Base-by-base conservation (phyloP, 2,797 vertebrate species). In the Tangara arthus region DNA sequence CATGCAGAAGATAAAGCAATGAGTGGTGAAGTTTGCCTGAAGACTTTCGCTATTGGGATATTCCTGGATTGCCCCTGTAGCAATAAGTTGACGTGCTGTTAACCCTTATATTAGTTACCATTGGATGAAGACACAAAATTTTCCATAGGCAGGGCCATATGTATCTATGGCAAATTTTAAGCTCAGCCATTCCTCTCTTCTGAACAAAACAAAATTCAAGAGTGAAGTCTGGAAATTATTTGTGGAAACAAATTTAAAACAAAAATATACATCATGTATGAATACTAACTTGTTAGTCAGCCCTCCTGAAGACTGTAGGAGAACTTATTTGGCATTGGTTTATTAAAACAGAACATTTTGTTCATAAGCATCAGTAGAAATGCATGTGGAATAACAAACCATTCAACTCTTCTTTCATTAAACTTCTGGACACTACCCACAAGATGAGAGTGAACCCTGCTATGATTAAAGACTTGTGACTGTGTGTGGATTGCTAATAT, bases 81-180 rank as follows among this genome's bases (percentile, higher is more conserved):
- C 12, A 78, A 63, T 14, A 68, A 9, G 12, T 1, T 19, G 63
- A 52, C 21, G 5, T 41, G 13, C 30, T 71, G 22, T 60, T 90
- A 68, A 68, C 6, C 11, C 15, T 6, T 86, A 22, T 11, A 12
- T 39, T 65, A 26, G 2, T 56, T 64, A 47, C 28, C 22, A 17
- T 0, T 76, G 28, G 16, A 37, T 44, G 30, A 87, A 91, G n/a
- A 71, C 76, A 71, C 3, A 2, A 20, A 4, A 34, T 60, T 57
- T 69, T 69, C 18, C 0, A 0, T 52, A 37, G 32, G 26, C 8
- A 24, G 37, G 26, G 17, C 24, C 3, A 5, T 7, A 12, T 16
- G 5, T 44, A 21, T 73, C 15, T 55, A 27, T 3, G 11, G 14
- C 4, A 78, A 63, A 73, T 59, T 27, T 46, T 17, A 75, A 72